Evolutionary conservation across 2,888 invertebrate species (phyloP).

Genomic region (Epistrophe eligans): DNA sequence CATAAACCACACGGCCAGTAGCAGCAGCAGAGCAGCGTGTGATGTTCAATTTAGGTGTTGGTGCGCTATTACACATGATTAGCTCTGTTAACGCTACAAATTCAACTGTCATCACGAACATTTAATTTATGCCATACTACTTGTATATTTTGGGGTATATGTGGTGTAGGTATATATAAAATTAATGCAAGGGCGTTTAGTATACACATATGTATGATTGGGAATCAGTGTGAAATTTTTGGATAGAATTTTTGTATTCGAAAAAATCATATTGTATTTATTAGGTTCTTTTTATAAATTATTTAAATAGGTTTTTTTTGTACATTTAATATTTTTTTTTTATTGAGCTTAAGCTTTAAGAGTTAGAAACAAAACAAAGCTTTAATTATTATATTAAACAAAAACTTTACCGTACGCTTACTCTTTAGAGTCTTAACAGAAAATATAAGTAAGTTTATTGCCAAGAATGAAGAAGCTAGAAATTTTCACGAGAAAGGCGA

Average conservation of each 20-base stretch:
- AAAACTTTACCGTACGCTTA: no score
- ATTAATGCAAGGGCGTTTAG: neutral
- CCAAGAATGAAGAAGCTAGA: no score
- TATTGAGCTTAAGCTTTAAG: no score
- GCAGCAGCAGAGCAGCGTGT: conserved; percentile 23
- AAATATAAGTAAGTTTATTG: no score
- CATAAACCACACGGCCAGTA: conserved; percentile 62
- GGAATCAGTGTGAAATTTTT: neutral
- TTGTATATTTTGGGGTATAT: neutral
- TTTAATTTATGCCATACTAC: conserved; percentile 11
- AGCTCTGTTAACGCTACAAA: conserved; percentile 66
- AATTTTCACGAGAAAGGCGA: no score
- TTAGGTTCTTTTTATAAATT: no score
- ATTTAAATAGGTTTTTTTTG: no score
- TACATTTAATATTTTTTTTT: no score
- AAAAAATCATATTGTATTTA: neutral
- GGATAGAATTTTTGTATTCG: neutral
- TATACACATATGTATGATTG: neutral
- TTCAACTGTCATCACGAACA: conserved; percentile 56
- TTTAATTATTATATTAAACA: no score
- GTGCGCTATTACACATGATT: conserved; percentile 68
- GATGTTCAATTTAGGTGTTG: conserved; percentile 55
- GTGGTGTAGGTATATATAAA: neutral
- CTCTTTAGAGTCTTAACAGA: no score
- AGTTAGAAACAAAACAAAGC: no score